Evolutionary conservation across 2,888 invertebrate species (phyloP), one percentile per base, ranked within the genome.

Genomic region (Lasioglossum calceatum): DNA sequence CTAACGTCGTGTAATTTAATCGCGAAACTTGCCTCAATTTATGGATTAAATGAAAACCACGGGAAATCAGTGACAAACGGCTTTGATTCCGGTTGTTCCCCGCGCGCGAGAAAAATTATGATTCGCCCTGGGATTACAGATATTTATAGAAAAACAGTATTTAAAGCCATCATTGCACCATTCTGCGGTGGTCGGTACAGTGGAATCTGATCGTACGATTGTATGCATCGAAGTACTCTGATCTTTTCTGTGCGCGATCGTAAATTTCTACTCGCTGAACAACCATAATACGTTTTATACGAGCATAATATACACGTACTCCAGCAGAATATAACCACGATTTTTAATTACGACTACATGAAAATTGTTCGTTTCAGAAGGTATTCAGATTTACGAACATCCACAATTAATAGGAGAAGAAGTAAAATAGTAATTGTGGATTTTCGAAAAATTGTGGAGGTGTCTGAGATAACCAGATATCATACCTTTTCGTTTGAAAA

Each of bases 1-100:
- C 47, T 42, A 50, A 58, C 74, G 36, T 39, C 58, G 39, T 16
- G 54, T 42, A 70, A 80, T 80, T 83, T 64, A 79, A 80, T 67
- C 44, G n/a, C 42, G 19, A n/a, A 23, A 47, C 64, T 54, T n/a
- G 44, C 36, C 19, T n/a, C 42, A 7, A 74, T 79, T 79, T 79
- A 61, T 73, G 27, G 58, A 73, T 58, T 44, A 73, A 79, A 72
- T 44, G 79, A 79, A 73, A 79, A 64, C 64, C 27, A 3, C 27
- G 36, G 44, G 23, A 77, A 44, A 77, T 44, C 54, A 7, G 27
- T 32, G 58, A 61, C 19, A 32, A 73, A 72, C 32, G 32, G 67
- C 14, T 14, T 14, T 44, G 47, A 77, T 64, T 23, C n/a, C 67
- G 32, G 10, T 42, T 19, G n/a, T 61, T 67, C 27, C 3, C 5